Conservation (phyloP, 2,888 invertebrate genomes). For the Dinocampus coccinellae region DNA sequence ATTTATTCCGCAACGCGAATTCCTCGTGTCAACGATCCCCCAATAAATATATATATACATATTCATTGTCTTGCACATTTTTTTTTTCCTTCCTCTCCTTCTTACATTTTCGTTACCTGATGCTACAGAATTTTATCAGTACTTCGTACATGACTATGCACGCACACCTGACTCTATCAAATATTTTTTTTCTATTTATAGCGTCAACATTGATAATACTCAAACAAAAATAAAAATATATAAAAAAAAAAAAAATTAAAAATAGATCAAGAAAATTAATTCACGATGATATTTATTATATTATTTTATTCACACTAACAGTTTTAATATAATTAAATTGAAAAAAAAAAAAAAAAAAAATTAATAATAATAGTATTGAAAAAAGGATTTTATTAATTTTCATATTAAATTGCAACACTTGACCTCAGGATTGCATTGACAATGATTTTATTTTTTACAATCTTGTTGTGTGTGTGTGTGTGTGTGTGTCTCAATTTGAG, state of each 20-base stretch:
- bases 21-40: conserved; percentile 30
- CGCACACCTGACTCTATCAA: neutral
- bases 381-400: too few species aligned
- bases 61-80: conserved; percentile 5
- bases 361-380: too few species aligned
- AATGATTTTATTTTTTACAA: neutral
- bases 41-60: neutral
- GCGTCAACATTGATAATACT: neutral
- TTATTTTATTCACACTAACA: too few species aligned
- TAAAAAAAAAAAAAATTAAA: neutral
- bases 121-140: neutral
- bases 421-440: too few species aligned
- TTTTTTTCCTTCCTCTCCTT: conserved; percentile 1
- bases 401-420: too few species aligned
- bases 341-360: neutral
- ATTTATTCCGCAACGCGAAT: conserved; percentile 27
- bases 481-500: neutral
- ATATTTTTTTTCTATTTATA: neutral
- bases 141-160: neutral
- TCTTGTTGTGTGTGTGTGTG: neutral
- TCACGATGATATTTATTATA: too few species aligned
- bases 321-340: neutral
- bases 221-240: neutral
- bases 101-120: neutral
- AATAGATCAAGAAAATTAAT: neutral